These are phyloP conservation scores for Notarius quadriscutis DNA, from an alignment of 2,113 vertebrate genomes.

Conservation along the genomic window DNA sequence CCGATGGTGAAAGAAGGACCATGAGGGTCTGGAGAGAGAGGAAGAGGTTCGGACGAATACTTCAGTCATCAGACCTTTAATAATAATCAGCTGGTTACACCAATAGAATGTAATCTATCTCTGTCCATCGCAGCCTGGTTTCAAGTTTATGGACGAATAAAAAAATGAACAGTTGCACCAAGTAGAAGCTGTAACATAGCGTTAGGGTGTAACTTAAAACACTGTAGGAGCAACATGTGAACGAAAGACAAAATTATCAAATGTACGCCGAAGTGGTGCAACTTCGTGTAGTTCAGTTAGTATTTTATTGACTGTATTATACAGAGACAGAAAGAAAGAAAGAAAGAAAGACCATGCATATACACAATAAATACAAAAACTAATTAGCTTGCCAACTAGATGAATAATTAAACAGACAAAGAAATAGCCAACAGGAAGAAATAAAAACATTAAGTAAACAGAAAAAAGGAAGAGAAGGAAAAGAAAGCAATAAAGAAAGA, in stretches of 20 bases:
- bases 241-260: background rate
- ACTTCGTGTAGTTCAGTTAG: too few species aligned
- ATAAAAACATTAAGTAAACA: background rate
- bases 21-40: slow-evolving; percentile 78
- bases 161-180: too few species aligned
- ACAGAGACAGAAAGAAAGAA: background rate
- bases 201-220: background rate
- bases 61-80: background rate
- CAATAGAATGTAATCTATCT: background rate
- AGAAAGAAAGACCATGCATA: background rate
- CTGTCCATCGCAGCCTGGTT: background rate
- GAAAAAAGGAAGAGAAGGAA: too few species aligned
- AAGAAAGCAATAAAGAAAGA: background rate
- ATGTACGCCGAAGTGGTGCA: background rate
- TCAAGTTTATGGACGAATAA: background rate
- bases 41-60: slow-evolving; percentile 17
- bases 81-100: background rate
- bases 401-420: background rate
- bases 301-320: too few species aligned
- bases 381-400: background rate
- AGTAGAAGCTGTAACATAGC: too few species aligned
- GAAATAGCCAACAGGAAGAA: too few species aligned
- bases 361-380: too few species aligned
- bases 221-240: background rate
- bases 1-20: slow-evolving; percentile 97